These are phyloP conservation scores for Apamea monoglypha DNA, from an alignment of 2,888 invertebrate species.

Conservation along the genomic window DNA sequence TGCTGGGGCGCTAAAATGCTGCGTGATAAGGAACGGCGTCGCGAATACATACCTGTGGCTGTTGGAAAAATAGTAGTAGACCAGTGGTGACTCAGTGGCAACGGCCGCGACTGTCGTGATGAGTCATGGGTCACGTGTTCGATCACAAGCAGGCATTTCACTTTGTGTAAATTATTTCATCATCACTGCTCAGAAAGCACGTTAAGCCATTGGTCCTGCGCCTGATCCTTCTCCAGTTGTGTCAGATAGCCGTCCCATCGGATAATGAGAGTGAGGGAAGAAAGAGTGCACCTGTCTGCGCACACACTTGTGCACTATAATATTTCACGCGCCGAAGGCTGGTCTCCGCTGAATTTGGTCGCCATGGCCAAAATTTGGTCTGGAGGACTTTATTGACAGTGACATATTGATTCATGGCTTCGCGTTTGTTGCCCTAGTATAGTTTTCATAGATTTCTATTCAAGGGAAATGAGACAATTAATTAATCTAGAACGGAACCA, in stretches of 20 bases:
- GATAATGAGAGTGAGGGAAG: no score
- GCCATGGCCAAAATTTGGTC: no score
- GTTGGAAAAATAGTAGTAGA: background rate
- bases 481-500: background rate
- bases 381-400: background rate
- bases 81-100: background rate
- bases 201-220: no score
- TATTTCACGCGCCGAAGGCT: no score
- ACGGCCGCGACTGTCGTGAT: background rate
- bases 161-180: no score
- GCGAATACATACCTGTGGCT: background rate
- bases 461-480: background rate
- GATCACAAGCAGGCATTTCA: background rate
- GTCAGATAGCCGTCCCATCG: no score
- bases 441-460: background rate
- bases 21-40: background rate
- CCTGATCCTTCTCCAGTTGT: no score
- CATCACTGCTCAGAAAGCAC: no score
- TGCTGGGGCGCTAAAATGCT: constrained; percentile 39
- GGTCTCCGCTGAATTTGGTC: no score
- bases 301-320: no score
- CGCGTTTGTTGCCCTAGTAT: no score
- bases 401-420: background rate
- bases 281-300: no score
- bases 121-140: background rate